Conservation (phyloP, 1,140 invertebrate genomes). For the Cydia fagiglandana region DNA sequence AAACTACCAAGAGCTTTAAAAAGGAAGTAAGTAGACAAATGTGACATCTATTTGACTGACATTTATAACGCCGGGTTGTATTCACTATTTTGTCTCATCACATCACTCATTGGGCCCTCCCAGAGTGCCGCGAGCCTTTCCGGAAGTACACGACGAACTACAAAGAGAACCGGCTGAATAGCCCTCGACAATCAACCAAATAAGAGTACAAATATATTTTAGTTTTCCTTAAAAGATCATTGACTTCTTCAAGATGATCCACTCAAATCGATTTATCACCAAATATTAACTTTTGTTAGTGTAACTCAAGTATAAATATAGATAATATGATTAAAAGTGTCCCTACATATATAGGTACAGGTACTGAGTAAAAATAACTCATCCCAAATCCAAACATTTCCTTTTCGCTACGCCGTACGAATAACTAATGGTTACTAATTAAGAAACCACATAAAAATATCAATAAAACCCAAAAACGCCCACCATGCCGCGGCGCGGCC, state of each 20-base stretch:
- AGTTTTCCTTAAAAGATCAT: neutral
- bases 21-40: neutral
- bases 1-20: no score
- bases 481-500: constrained; percentile 47
- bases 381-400: constrained; percentile 21
- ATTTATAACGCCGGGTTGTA: constrained; percentile 49
- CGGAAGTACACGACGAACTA: constrained; percentile 43
- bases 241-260: neutral
- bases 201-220: neutral
- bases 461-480: constrained; percentile 51
- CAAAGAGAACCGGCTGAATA: constrained; percentile 41
- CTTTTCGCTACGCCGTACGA: constrained; percentile 29
- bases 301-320: neutral
- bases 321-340: neutral
- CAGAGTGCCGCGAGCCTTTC: constrained; percentile 42
- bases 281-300: neutral
- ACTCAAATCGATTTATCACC: neutral
- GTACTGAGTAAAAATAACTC: neutral
- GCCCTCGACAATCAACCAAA: constrained; percentile 34
- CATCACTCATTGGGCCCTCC: constrained; percentile 51
- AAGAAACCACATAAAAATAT: constrained; percentile 32
- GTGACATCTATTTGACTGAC: constrained; percentile 44
- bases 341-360: neutral
- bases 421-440: constrained; percentile 31
- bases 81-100: constrained; percentile 47